Base-by-base conservation (phyloP, 2,888 invertebrate genomes). In the Deilephila elpenor region DNA sequence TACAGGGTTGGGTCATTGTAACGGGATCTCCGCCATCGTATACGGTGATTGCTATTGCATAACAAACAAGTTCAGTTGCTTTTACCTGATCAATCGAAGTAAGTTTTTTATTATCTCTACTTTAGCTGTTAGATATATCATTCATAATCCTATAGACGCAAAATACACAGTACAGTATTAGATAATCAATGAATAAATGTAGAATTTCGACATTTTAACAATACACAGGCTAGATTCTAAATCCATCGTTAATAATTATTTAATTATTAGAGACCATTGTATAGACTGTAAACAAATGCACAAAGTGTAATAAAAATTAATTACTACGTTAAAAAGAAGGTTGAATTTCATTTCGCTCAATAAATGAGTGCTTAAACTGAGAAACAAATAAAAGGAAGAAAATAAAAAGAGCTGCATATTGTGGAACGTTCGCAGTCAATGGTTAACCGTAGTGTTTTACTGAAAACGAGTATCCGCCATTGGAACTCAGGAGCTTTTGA, bases 371-470 rank as follows among this genome's bases (percentile, higher is more conserved):
- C 84, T 86, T 84, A 81, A 74, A 83, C 83, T 74, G 78, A 82
- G 80, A 82, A 88, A 87, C 86, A 88, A 88, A 88, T 85, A 86
- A 84, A 86, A 83, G 82, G 84, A 87, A 85, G 81, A 80, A 75
- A 82, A 87, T 83, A 84, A 89, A 86, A 87, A 86, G 83, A 81
- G 79, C 78, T 85, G 85, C 84, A 86, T 88, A 87, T 88, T 89
- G 86, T 86, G 83, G 79, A 83, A 83, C 79, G 83, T 75, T 84
- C 83, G 78, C 84, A 87, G 86, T 86, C 86, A 84, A 87, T 84
- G 85, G 87, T 84, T 84, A 83, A 83, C 85, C 82, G 82, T 83
- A 80, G 83, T 85, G 84, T 86, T 89, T 84, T 82, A 83, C 84
- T 84, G 84, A 82, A 87, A 84, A 84, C 82, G 83, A 83, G 84